Evolutionary conservation across 2,113 vertebrate genomes (phyloP), one percentile per base, ranked within the genome.

Genomic region (Callaeas wilsoni): DNA sequence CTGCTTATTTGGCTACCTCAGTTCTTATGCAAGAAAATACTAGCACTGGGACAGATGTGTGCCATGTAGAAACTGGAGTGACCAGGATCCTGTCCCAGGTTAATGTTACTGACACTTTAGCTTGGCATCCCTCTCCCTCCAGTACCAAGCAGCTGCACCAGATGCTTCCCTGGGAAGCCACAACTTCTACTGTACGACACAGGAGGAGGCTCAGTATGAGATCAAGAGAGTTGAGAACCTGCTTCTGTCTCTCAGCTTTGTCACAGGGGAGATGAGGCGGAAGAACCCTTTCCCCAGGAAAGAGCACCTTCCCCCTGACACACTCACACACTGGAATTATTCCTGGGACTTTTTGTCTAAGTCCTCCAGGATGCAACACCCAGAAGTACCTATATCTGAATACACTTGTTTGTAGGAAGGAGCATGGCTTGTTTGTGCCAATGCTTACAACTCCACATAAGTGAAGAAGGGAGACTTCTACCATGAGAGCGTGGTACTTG

Each of bases 401-500:
- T 11, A 37, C 29, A 16, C 16, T 65, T 0, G 0, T 63, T 41
- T 71, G 59, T 57, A 60, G 52, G 32, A 70, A 75, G 62, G 60
- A 87, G 13, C 39, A 13, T 25, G 49, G 53, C 30, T 70, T 57
- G 37, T 33, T 77, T 70, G 27, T 74, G 77, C 55, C 3, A n/a
- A 0, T 23, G 42, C 59, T 78, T 55, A 46, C 13, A 32, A 37
- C 19, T 29, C 30, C 47, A 33, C 6, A 1, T 22, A 84, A 75
- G 33, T 11, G 37, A 81, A 84, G 49, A 94, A 76, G 78, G 64
- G 52, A 81, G 17, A 55, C 39, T 73, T 77, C 53, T 52, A 9
- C 26, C 64, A 65, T 3, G 8, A 59, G 3, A 87, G 32, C 0
- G 0, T 32, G 78, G 39, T 12, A 25, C 39, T 59, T 1, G 4